Conservation (phyloP, 1,140 invertebrate species). For the Leptonema lineaticorne region DNA sequence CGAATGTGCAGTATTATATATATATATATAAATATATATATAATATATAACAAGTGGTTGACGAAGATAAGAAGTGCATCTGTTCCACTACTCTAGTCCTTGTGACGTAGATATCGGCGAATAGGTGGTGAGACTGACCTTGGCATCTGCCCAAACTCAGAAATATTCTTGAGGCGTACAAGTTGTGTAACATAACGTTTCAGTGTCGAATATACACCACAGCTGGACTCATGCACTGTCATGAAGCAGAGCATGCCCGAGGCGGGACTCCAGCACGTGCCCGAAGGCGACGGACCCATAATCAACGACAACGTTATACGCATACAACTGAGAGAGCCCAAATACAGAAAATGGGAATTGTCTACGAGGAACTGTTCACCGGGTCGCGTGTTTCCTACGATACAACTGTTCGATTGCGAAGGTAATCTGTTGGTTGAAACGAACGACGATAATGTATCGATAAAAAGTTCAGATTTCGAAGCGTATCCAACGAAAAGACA, state of each 20-base stretch:
- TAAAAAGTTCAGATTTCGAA: conserved; percentile 49
- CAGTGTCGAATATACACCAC: not conserved
- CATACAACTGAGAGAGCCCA: conserved; percentile 53
- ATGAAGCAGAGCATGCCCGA: conserved; percentile 38
- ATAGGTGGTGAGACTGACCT: conserved; percentile 33
- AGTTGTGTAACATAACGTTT: conserved; percentile 33
- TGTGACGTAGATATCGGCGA: too few relatives aligned
- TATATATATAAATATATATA: too few relatives aligned
- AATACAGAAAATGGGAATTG: conserved; percentile 54
- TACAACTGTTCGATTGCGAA: conserved; percentile 57
- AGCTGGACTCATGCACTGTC: not conserved
- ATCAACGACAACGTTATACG: conserved; percentile 56
- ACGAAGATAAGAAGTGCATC: too few relatives aligned
- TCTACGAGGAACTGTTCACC: conserved; percentile 53
- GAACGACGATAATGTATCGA: conserved; percentile 56
- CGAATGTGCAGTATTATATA: too few relatives aligned
- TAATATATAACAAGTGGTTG: too few relatives aligned
- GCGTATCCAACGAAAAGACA: conserved; percentile 24
- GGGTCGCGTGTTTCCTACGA: conserved; percentile 52
- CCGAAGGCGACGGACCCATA: conserved; percentile 51
- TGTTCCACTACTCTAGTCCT: too few relatives aligned
- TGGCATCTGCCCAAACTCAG: conserved; percentile 35
- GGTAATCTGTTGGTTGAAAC: conserved; percentile 56
- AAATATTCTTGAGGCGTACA: conserved; percentile 25
- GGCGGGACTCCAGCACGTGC: conserved; percentile 35